Conservation (phyloP, 2,888 invertebrate genomes). For the Tortricodes alternella region DNA sequence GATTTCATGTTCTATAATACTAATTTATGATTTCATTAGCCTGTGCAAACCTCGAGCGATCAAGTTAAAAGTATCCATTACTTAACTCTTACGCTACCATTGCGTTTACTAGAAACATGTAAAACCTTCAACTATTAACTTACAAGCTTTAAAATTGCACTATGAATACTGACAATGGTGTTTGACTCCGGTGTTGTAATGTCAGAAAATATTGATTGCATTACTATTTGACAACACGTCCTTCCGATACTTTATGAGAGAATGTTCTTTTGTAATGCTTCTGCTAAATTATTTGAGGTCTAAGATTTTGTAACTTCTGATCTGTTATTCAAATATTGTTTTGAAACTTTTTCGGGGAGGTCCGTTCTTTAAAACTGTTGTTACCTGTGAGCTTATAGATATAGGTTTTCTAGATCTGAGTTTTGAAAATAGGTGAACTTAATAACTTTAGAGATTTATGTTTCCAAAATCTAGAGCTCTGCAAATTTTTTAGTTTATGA, state of each 20-base stretch:
- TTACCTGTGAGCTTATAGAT: too few species aligned
- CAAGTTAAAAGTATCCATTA: background rate
- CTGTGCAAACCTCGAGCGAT: too few species aligned
- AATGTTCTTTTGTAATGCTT: slow-evolving; percentile 13
- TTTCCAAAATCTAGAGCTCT: too few species aligned
- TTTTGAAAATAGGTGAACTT: too few species aligned
- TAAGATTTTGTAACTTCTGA: background rate
- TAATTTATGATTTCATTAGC: too few species aligned
- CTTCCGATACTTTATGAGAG: slow-evolving; percentile 11
- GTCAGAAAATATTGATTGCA: slow-evolving; percentile 16
- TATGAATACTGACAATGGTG: slow-evolving; percentile 11
- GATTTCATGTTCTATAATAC: too few species aligned
- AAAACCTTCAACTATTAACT: slow-evolving; percentile 16
- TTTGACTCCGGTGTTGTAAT: slow-evolving; percentile 15
- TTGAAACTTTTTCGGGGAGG: too few species aligned
- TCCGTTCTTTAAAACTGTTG: too few species aligned
- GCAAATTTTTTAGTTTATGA: too few species aligned
- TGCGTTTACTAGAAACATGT: background rate
- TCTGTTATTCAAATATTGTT: too few species aligned
- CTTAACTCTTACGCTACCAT: background rate
- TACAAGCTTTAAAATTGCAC: background rate
- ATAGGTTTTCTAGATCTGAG: too few species aligned
- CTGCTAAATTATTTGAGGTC: background rate
- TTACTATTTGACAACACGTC: slow-evolving; percentile 19
- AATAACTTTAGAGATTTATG: too few species aligned